Conservation (phyloP, 2,888 invertebrate genomes). For the Cordilura impudica region DNA sequence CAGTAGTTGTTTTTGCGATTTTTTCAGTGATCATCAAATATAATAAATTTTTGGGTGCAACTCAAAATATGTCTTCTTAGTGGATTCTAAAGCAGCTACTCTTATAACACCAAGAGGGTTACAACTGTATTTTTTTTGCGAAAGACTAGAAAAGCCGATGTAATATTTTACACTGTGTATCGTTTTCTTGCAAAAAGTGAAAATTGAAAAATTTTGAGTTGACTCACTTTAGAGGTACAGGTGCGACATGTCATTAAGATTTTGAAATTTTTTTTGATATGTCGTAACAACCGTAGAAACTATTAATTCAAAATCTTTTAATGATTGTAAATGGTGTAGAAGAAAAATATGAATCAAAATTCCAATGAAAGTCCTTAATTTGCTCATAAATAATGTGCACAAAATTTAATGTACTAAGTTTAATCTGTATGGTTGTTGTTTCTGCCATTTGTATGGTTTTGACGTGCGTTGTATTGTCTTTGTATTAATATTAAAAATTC, state of each 20-base stretch:
- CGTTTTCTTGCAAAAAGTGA: no score
- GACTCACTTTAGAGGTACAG: neutral
- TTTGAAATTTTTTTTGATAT: neutral
- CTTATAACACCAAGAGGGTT: no score
- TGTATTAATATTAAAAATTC: neutral
- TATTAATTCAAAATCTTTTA: neutral
- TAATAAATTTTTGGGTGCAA: no score
- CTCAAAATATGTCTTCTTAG: no score
- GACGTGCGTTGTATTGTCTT: neutral
- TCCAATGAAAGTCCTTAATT: neutral
- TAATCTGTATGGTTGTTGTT: no score
- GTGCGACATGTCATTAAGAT: neutral
- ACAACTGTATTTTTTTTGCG: no score
- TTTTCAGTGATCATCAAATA: no score
- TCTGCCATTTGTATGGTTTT: neutral
- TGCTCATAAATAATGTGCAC: slow-evolving; percentile 8
- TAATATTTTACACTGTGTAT: no score
- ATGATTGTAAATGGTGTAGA: neutral
- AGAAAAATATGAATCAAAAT: neutral
- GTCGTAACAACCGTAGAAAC: neutral
- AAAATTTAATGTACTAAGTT: neutral
- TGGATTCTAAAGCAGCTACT: no score
- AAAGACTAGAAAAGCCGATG: no score
- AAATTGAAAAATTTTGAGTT: no score
- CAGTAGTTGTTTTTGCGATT: no score